phyloP scores from a whole-genome alignment of 2,797 vertebrate species.

The Crenuchus spilurus region DNA sequence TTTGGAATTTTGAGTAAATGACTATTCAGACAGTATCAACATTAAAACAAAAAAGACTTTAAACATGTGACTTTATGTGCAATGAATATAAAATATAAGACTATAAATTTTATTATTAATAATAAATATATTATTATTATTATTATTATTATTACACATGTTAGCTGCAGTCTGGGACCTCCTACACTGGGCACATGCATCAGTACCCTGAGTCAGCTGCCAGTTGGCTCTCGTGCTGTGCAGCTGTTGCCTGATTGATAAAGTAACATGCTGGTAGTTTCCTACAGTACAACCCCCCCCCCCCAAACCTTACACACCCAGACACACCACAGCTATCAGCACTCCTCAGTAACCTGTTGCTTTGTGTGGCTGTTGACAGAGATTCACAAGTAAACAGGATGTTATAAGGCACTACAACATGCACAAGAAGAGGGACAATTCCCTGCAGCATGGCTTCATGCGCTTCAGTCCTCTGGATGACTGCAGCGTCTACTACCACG shows the following conservation, averaged over 20 bases:
- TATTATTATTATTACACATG: slow-evolving; percentile 3
- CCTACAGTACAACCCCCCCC: slow-evolving; percentile 50
- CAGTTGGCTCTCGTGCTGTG: slow-evolving; percentile 72
- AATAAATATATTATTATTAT: background rate
- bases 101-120: too few relatives aligned
- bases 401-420: slow-evolving; percentile 99
- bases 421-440: slow-evolving; percentile 99
- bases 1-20: too few relatives aligned
- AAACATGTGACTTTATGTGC: too few relatives aligned
- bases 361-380: slow-evolving; percentile 81
- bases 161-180: slow-evolving; percentile 52
- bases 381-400: slow-evolving; percentile 99
- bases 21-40: too few relatives aligned
- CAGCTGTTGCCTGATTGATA: slow-evolving; percentile 80
- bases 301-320: slow-evolving; percentile 59
- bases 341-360: slow-evolving; percentile 72
- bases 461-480: slow-evolving; percentile 99
- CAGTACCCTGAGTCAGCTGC: slow-evolving; percentile 60
- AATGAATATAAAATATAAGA: too few relatives aligned
- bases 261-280: slow-evolving; percentile 79
- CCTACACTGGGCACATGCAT: slow-evolving; percentile 47
- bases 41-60: too few relatives aligned
- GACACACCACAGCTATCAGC: slow-evolving; percentile 49
- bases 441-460: slow-evolving; percentile 99
- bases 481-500: slow-evolving; percentile 98